These are phyloP conservation scores for Eristalis intricaria DNA, from an alignment of 2,888 invertebrate species.

Conservation along the genomic window DNA sequence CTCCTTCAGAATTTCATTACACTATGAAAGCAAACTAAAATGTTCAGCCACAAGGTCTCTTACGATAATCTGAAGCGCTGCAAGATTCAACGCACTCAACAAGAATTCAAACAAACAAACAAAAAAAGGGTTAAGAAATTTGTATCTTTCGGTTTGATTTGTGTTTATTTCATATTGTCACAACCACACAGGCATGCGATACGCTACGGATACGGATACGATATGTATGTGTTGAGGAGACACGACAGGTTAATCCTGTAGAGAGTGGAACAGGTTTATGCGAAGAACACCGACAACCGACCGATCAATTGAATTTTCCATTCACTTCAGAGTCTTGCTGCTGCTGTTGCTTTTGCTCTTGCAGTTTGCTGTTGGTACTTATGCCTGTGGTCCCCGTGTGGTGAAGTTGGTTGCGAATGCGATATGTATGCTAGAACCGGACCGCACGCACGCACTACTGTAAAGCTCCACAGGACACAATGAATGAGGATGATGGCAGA, in stretches of 20 bases:
- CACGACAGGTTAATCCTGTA: conserved; percentile 71
- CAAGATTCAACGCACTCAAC: conserved; percentile 19
- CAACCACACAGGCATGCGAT: conserved; percentile 50
- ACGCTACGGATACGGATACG: conserved; percentile 1
- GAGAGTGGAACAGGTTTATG: conserved; percentile 67
- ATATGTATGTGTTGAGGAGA: conserved; percentile 45
- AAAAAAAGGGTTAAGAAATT: not conserved
- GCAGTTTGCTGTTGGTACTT: not conserved
- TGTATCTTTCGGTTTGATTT: conserved; percentile 18
- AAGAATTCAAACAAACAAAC: conserved; percentile 5
- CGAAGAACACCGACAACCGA: conserved; percentile 59
- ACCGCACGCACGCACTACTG: conserved; percentile 70
- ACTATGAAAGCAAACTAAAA: conserved; percentile 28
- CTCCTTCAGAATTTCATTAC: conserved; percentile 3
- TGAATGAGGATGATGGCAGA: conserved; percentile 69
- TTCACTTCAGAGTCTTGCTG: conserved; percentile 51
- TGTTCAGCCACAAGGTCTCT: conserved; percentile 44
- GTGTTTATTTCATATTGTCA: conserved; percentile 40
- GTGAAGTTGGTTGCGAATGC: conserved; percentile 31
- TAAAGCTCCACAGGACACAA: conserved; percentile 69
- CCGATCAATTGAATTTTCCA: conserved; percentile 69
- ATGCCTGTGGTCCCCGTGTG: conserved; percentile 14
- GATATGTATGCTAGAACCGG: conserved; percentile 57
- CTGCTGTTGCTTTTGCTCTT: not conserved
- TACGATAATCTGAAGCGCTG: conserved; percentile 29